phyloP scores from a whole-genome alignment of 2,888 invertebrate species.

The Pollenia amentaria region DNA sequence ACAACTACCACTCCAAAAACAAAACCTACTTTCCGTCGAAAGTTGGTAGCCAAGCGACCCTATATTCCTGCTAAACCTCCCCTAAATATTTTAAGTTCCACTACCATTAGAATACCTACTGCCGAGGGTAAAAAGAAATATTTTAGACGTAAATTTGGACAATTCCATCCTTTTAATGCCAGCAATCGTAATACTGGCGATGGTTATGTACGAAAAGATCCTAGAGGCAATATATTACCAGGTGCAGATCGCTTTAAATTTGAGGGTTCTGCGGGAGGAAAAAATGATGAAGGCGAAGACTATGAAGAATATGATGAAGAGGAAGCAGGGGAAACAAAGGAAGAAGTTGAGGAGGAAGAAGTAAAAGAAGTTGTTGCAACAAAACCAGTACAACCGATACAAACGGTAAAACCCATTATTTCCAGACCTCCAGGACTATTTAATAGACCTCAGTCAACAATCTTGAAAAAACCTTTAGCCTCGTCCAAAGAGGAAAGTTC shows the following conservation, averaged over 20 bases:
- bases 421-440: slow-evolving; percentile 64
- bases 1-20: slow-evolving; percentile 53
- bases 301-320: slow-evolving; percentile 74
- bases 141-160: slow-evolving; percentile 79
- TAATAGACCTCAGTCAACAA: slow-evolving; percentile 64
- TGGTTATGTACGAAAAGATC: slow-evolving; percentile 78
- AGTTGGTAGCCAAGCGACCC: slow-evolving; percentile 79
- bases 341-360: slow-evolving; percentile 70
- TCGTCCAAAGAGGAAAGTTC: slow-evolving; percentile 47
- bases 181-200: slow-evolving; percentile 77
- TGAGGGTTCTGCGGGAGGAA: slow-evolving; percentile 32
- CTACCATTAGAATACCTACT: slow-evolving; percentile 68
- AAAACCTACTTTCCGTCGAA: slow-evolving; percentile 78
- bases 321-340: slow-evolving; percentile 70
- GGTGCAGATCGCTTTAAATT: slow-evolving; percentile 78
- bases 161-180: slow-evolving; percentile 78
- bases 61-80: slow-evolving; percentile 76
- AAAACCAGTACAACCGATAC: slow-evolving; percentile 23
- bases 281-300: slow-evolving; percentile 68
- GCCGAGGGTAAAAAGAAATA: slow-evolving; percentile 77
- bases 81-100: slow-evolving; percentile 58
- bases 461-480: slow-evolving; percentile 63
- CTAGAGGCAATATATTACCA: slow-evolving; percentile 76
- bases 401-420: slow-evolving; percentile 38
- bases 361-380: slow-evolving; percentile 51